phyloP scores from a whole-genome alignment of 2,888 invertebrate species.

The Eledone cirrhosa region DNA sequence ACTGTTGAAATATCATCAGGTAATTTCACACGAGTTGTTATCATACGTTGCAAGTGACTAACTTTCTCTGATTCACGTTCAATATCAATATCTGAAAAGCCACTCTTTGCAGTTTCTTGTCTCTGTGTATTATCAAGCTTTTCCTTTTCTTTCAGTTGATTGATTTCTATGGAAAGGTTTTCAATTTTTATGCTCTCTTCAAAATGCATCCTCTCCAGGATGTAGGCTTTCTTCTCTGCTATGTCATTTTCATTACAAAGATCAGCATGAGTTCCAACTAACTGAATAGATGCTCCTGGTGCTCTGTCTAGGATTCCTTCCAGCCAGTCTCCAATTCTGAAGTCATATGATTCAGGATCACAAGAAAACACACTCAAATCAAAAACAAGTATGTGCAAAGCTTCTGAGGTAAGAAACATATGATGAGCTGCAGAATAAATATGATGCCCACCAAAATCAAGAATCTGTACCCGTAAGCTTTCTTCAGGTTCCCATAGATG shows the following conservation, averaged over 20 bases:
- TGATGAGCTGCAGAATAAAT: slow-evolving; percentile 63
- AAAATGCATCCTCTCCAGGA: slow-evolving; percentile 47
- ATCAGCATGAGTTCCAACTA: slow-evolving; percentile 59
- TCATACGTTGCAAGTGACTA: slow-evolving; percentile 48
- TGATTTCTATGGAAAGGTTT: slow-evolving; percentile 39
- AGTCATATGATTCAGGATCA: slow-evolving; percentile 42
- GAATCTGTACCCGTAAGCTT: slow-evolving; percentile 51
- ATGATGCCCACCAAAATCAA: slow-evolving; percentile 62
- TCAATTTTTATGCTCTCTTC: slow-evolving; percentile 49
- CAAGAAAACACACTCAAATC: slow-evolving; percentile 48
- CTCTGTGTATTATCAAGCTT: background rate
- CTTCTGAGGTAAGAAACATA: slow-evolving; percentile 59
- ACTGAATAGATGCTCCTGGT: slow-evolving; percentile 52
- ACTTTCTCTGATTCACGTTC: slow-evolving; percentile 53
- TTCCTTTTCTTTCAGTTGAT: slow-evolving; percentile 1
- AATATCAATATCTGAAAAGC: slow-evolving; percentile 51
- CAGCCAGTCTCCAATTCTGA: slow-evolving; percentile 55
- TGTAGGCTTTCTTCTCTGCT: slow-evolving; percentile 42
- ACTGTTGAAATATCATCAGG: slow-evolving; percentile 50
- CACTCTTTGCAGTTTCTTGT: background rate
- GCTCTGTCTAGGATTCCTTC: slow-evolving; percentile 58
- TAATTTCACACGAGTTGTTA: slow-evolving; percentile 48
- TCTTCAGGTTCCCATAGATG: slow-evolving; percentile 61
- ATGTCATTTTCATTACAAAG: slow-evolving; percentile 48
- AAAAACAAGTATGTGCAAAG: slow-evolving; percentile 57